Conservation (phyloP, 1,140 invertebrate genomes). For the Bombus difficillimus region DNA sequence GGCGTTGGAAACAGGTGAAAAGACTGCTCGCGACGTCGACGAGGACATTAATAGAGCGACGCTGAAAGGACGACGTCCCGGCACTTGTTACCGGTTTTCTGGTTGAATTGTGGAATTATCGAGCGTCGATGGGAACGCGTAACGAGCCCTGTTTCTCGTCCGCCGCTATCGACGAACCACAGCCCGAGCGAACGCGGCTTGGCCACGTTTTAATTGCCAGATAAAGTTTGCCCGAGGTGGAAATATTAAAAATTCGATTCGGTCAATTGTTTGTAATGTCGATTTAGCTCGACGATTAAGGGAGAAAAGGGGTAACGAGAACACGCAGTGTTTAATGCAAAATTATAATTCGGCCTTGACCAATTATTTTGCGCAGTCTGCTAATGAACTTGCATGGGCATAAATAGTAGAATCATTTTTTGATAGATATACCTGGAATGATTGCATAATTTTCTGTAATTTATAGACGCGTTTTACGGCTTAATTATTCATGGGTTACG, state of each 20-base stretch:
- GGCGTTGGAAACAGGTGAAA: neutral
- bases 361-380: neutral
- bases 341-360: neutral
- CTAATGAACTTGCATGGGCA: neutral
- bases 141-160: neutral
- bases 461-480: neutral
- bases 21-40: neutral
- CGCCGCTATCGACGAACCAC: neutral
- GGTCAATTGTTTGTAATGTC: neutral
- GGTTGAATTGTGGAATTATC: neutral
- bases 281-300: too few species aligned
- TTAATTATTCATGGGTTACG: too few species aligned
- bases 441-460: neutral
- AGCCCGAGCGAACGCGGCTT: neutral
- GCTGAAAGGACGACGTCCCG: neutral
- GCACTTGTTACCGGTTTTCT: conserved; percentile 13
- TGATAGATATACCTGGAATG: neutral
- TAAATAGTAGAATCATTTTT: neutral
- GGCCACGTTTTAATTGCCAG: neutral
- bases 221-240: neutral
- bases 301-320: too few species aligned
- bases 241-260: neutral
- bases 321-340: neutral
- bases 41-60: neutral
- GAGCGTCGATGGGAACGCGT: neutral